A percentile compares a stretch with the other conserved stretches of the same genome.
Conservation (phyloP, 2,797 vertebrate genomes). For the Clarias pachynema region DNA sequence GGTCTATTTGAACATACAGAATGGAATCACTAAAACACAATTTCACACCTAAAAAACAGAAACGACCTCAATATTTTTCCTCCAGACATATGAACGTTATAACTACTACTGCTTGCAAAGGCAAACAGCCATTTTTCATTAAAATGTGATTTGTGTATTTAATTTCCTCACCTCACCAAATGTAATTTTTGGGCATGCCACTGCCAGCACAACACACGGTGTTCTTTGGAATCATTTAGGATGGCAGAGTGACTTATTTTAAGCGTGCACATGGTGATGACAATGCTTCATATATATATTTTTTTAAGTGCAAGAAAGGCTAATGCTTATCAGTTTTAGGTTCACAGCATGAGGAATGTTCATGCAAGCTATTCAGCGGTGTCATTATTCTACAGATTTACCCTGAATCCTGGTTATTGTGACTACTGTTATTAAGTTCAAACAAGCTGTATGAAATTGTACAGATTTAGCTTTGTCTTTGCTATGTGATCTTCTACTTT, state of each 20-base stretch:
- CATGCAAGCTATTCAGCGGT: neutral
- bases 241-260: neutral
- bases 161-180: neutral
- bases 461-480: neutral
- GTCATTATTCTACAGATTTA: neutral
- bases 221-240: neutral
- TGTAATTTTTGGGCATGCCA: neutral
- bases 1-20: neutral
- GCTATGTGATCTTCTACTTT: neutral
- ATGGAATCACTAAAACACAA: neutral
- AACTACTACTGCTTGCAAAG: no score
- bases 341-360: neutral
- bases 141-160: neutral
- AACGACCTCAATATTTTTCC: no score
- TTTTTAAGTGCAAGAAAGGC: neutral
- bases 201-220: neutral
- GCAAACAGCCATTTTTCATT: no score
- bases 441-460: neutral
- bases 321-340: neutral
- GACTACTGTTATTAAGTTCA: neutral
- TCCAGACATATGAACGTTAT: no score
- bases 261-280: neutral
- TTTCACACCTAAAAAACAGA: neutral
- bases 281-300: neutral
- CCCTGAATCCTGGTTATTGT: neutral